Conservation (phyloP, 2,888 invertebrate genomes). For the Altica lythri region DNA sequence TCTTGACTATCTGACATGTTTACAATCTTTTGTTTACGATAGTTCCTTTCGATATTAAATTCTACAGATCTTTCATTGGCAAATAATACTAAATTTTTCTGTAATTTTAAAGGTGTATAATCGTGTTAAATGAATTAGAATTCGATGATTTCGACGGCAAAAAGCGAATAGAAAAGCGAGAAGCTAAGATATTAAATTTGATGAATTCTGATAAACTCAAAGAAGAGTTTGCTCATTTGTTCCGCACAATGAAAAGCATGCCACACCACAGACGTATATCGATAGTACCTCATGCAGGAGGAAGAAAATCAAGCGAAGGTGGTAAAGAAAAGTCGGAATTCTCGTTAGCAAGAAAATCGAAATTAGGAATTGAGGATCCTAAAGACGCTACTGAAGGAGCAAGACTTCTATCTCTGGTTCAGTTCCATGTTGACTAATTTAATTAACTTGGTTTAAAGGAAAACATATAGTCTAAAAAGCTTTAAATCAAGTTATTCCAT, state of each 20-base stretch:
- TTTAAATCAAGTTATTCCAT: too few species aligned
- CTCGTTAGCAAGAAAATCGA: background rate
- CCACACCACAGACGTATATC: constrained; percentile 57
- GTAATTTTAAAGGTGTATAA: constrained; percentile 42
- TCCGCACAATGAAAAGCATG: constrained; percentile 57
- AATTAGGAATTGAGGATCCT: background rate
- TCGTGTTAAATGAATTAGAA: constrained; percentile 53
- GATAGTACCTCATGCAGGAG: constrained; percentile 57
- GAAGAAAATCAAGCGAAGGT: too few species aligned
- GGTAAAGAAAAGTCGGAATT: background rate
- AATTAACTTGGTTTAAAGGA: too few species aligned
- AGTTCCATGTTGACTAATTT: background rate
- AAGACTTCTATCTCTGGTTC: background rate
- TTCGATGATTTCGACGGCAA: constrained; percentile 51
- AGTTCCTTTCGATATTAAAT: too few species aligned
- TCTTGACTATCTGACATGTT: too few species aligned
- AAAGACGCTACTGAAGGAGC: background rate
- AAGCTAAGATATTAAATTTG: constrained; percentile 55
- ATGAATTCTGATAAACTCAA: constrained; percentile 56
- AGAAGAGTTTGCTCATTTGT: constrained; percentile 55
- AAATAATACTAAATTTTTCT: background rate
- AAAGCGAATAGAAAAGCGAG: constrained; percentile 55
- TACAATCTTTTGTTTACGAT: too few species aligned
- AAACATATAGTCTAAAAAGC: too few species aligned
- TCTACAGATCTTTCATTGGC: too few species aligned